Percentiles rank a stretch among this genome's conserved stretches.
These are phyloP conservation scores for Resseliella maxima DNA, from an alignment of 2,888 invertebrate genomes.

Conservation along the genomic window DNA sequence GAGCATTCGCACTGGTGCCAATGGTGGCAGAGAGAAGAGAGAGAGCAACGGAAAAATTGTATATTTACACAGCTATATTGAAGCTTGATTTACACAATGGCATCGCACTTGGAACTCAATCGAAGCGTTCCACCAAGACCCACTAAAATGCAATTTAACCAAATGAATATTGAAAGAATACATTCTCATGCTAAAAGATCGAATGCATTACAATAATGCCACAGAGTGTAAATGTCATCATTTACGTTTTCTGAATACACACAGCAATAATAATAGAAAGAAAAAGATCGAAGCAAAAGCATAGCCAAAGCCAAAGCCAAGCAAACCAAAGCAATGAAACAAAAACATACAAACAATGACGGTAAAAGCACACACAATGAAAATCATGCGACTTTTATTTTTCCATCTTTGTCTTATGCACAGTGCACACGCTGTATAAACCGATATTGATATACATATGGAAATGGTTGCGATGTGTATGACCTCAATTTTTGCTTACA, in stretches of 20 bases:
- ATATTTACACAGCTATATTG: constrained; percentile 8
- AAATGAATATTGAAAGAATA: neutral
- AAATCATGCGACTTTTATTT: constrained; percentile 38
- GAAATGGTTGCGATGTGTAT: constrained; percentile 51
- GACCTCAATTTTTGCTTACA: constrained; percentile 54
- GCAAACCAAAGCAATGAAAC: neutral
- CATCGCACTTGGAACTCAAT: neutral
- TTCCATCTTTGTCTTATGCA: neutral
- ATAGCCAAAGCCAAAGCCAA: constrained; percentile 7
- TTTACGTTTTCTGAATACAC: constrained; percentile 39
- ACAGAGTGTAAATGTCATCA: constrained; percentile 52
- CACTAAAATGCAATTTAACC: neutral
- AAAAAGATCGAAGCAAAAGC: too few species aligned
- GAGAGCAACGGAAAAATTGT: neutral
- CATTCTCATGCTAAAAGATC: constrained; percentile 48
- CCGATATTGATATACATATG: constrained; percentile 46
- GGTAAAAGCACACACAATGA: neutral
- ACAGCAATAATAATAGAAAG: too few species aligned
- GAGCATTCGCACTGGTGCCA: neutral
- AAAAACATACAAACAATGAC: neutral
- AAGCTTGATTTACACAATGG: neutral
- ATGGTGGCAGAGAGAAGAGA: neutral
- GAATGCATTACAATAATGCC: neutral
- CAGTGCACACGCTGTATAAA: neutral
- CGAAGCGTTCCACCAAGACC: neutral